Evolutionary conservation across 2,797 vertebrate genomes (phyloP), one percentile per base, ranked within the genome.

Genomic region (Sternotherus odoratus): DNA sequence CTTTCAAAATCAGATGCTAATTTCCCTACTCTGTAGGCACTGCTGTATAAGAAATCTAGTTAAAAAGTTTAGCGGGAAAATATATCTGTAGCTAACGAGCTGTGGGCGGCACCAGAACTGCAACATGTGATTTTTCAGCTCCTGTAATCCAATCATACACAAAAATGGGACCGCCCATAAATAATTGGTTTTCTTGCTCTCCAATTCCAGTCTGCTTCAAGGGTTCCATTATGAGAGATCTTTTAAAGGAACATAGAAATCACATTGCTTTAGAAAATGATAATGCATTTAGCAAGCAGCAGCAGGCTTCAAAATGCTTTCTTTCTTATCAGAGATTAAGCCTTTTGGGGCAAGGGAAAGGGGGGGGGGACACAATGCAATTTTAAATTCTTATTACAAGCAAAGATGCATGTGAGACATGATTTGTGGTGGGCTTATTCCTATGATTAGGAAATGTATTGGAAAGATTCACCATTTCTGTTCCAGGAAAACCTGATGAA

Each of bases 341-440:
- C 88, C 90, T 97, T 95, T 87, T 90, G 91, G 95, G 94, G 60
- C 74, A 43, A 43, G 94, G 60, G 74, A n/a, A n/a, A n/a, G 11
- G 39, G 33, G 21, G 23, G 54, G 36, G 84, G 75, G 85, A 90
- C 60, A 91, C 77, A 92, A 93, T 88, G 85, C 86, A 91, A 95
- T 93, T 95, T 94, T 82, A 97, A 96, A 95, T 96, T 96, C 89
- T 16, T 54, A 79, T 93, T 95, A 94, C 81, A 83, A 93, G 91
- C 91, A 96, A 96, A 97, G 96, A 95, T 96, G 95, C 86, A 83
- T 93, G 77, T 49, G 95, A 95, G 83, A 95, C 93, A 78, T 77
- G 89, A 77, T 79, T 93, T 91, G 93, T 80, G 92, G 87, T 60
- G 77, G 43, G 69, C 82, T 89, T 91, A 60, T 86, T 96, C 79